Evolutionary conservation across 2,113 vertebrate genomes (phyloP), one percentile per base, ranked within the genome.

Genomic region (Mastomys natalensis): DNA sequence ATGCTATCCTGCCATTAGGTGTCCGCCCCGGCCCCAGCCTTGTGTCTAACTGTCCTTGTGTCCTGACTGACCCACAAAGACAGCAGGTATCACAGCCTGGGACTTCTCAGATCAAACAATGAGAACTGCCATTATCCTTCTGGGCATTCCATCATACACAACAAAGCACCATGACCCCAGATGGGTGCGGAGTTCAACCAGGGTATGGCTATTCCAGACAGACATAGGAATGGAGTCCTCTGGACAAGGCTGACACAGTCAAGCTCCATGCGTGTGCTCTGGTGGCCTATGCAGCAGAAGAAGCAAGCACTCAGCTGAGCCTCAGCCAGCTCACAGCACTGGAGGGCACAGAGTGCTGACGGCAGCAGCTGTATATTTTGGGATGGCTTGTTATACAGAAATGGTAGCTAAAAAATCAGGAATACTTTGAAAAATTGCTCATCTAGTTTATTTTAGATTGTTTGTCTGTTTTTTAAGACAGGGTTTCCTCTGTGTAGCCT

Each of bases 1-100:
- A 6, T 1, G 45, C 26, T 26, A 72, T 9, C 37, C 22, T 0
- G 2, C 4, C 2, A 21, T 29, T 17, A 37, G 13, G 45, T 0
- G 0, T 17, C 58, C 43, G 51, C 77, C n/a, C 12, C 5, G 2
- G 48, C 22, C 34, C 16, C 16, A 3, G 73, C 13, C 24, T 17
- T 34, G 60, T 31, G 22, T 22, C 26, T 4, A 5, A 55, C 60
- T 89, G 80, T 40, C 84, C 48, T 29, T 29, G n/a, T 73, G 37
- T 70, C 16, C 70, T 72, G 70, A 72, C 17, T 72, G 70, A 40
- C 37, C 37, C 31, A 40, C 11, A 55, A 37, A 19, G 4, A 58
- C 15, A 29, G 73, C 29, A 1, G 43, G 24, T 13, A 76, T 1
- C 31, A 24, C 7, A 19, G 68, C 43, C 43, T 62, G 53, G 34